Conservation (phyloP, 2,113 vertebrate genomes). For the Coptodon rendalli region DNA sequence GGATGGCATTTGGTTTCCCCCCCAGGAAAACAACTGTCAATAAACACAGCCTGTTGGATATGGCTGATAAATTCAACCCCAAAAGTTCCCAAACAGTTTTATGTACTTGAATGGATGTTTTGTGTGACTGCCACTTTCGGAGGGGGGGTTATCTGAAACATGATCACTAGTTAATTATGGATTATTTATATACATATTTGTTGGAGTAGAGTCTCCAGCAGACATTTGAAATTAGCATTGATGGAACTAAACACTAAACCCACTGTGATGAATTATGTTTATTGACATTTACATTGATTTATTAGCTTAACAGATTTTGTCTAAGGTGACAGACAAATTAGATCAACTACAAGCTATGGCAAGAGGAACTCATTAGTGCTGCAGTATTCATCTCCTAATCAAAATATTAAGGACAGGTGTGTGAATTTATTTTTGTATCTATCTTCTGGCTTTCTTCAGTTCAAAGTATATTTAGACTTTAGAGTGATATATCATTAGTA, state of each 20-base stretch:
- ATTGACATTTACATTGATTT: neutral
- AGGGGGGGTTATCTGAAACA: neutral
- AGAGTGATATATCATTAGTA: slow-evolving; percentile 12
- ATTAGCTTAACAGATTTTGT: neutral
- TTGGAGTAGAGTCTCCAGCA: neutral
- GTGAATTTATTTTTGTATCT: neutral
- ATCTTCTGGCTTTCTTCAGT: neutral
- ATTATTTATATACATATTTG: neutral
- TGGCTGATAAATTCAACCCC: neutral
- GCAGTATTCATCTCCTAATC: neutral
- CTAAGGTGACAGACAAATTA: neutral
- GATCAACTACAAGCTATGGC: neutral
- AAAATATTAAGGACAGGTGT: neutral
- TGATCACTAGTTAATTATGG: neutral
- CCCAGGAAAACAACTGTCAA: neutral
- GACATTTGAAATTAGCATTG: neutral
- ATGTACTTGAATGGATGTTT: neutral
- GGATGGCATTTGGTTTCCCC: neutral
- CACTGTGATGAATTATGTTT: neutral
- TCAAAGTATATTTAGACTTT: neutral
- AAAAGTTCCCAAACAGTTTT: neutral
- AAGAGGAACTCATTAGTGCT: neutral
- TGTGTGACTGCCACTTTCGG: neutral
- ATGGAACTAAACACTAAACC: neutral
- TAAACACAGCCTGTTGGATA: neutral